phyloP scores from a whole-genome alignment of 1,140 invertebrate species.

The Drosophila murphyi region DNA sequence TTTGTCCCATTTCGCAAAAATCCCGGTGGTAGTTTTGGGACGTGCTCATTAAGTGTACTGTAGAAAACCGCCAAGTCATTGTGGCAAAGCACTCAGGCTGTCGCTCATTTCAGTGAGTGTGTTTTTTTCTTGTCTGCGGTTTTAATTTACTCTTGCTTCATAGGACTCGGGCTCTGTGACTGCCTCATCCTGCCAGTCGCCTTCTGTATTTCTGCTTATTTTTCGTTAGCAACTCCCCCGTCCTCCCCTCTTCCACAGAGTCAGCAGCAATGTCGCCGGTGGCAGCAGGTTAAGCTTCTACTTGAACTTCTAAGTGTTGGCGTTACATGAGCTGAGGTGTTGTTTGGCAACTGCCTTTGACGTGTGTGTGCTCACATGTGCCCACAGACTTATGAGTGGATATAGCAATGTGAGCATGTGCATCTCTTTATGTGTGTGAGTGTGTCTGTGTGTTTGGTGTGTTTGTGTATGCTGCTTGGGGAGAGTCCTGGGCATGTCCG shows the following conservation, averaged over 20 bases:
- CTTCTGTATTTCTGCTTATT: no score
- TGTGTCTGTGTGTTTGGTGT: slow-evolving; percentile 19
- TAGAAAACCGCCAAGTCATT: slow-evolving; percentile 53
- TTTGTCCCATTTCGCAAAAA: slow-evolving; percentile 36
- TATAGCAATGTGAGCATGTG: background rate
- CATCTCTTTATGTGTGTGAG: background rate
- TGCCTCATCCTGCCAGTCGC: background rate
- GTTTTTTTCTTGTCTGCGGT: slow-evolving; percentile 57
- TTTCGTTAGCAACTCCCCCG: background rate
- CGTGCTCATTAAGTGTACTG: slow-evolving; percentile 50
- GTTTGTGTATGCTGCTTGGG: slow-evolving; percentile 13
- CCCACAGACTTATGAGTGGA: slow-evolving; percentile 53
- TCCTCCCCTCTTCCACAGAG: slow-evolving; percentile 25
- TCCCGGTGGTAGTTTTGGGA: background rate
- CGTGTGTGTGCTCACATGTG: slow-evolving; percentile 45
- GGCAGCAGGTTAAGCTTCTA: slow-evolving; percentile 78
- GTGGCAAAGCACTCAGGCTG: slow-evolving; percentile 49
- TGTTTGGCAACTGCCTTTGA: slow-evolving; percentile 78
- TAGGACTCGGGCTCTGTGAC: slow-evolving; percentile 26
- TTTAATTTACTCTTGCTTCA: slow-evolving; percentile 74
- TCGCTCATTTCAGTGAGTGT: slow-evolving; percentile 46
- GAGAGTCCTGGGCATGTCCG: slow-evolving; percentile 30
- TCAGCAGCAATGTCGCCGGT: slow-evolving; percentile 63
- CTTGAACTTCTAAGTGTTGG: slow-evolving; percentile 78
- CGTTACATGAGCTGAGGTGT: slow-evolving; percentile 74